These are phyloP conservation scores for Gastracanthus pulcherrimus DNA, from an alignment of 2,888 invertebrate genomes.

Conservation along the genomic window DNA sequence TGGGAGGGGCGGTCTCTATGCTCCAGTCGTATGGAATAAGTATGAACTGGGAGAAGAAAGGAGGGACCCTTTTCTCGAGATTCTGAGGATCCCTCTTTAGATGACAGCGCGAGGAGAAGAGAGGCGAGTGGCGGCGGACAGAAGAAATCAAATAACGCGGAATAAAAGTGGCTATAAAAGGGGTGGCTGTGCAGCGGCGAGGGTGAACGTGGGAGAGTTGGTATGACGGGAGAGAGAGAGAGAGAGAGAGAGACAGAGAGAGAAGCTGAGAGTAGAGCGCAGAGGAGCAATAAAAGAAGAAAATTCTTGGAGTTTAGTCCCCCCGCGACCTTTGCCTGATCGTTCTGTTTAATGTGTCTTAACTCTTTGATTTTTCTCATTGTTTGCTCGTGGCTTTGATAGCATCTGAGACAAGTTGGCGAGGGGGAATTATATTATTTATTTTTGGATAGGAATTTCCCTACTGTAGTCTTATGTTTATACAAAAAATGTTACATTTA, in stretches of 20 bases:
- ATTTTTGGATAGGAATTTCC: too few relatives aligned
- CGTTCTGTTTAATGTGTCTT: slow-evolving; percentile 3
- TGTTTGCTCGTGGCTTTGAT: background rate
- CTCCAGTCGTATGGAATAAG: background rate
- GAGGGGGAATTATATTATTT: background rate
- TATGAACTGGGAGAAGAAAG: background rate
- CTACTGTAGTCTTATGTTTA: too few relatives aligned
- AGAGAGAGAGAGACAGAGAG: background rate
- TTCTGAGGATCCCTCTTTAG: slow-evolving; percentile 11
- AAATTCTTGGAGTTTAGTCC: background rate
- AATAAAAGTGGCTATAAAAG: slow-evolving; percentile 32
- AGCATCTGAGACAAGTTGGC: background rate
- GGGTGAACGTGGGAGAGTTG: too few relatives aligned
- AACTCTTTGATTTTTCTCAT: slow-evolving; percentile 15
- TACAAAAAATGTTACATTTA: too few relatives aligned
- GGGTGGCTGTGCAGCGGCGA: background rate
- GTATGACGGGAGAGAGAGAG: background rate
- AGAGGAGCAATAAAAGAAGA: background rate
- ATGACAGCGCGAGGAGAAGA: background rate
- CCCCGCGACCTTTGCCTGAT: background rate
- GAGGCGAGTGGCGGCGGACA: too few relatives aligned
- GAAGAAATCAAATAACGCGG: slow-evolving; percentile 39
- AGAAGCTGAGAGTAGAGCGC: background rate
- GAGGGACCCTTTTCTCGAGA: background rate
- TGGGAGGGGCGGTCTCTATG: too few relatives aligned